phyloP scores from a whole-genome alignment of 1,140 invertebrate genomes.

The Mercenaria mercenaria region DNA sequence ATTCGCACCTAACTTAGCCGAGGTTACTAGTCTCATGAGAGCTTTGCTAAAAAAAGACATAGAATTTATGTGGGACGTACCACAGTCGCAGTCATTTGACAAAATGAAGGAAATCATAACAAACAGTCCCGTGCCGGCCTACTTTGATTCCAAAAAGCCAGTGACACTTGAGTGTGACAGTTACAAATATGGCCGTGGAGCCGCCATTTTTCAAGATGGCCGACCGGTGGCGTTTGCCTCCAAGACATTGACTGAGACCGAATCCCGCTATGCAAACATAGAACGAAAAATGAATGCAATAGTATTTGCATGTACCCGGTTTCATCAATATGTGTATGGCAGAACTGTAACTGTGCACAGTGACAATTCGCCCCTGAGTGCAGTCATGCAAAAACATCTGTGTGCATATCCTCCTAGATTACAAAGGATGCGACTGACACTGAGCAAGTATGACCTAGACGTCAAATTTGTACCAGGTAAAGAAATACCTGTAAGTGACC shows the following conservation, averaged over 20 bases:
- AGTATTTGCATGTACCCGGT: constrained; percentile 85
- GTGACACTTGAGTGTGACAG: constrained; percentile 67
- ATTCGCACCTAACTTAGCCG: constrained; percentile 81
- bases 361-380: constrained; percentile 68
- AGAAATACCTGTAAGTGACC: constrained; percentile 85
- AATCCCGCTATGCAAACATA: constrained; percentile 86
- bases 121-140: constrained; percentile 26
- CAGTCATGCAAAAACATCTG: constrained; percentile 57
- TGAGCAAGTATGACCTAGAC: constrained; percentile 81
- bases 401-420: constrained; percentile 56
- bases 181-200: constrained; percentile 81
- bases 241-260: constrained; percentile 83
- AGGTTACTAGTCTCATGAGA: constrained; percentile 65
- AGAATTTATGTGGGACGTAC: constrained; percentile 68
- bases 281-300: constrained; percentile 87
- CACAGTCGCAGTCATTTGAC: constrained; percentile 61
- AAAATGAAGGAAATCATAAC: constrained; percentile 60
- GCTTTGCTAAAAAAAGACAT: constrained; percentile 67
- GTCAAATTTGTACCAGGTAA: constrained; percentile 79
- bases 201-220: constrained; percentile 84
- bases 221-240: constrained; percentile 86
- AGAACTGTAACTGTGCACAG: constrained; percentile 64
- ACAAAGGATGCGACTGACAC: constrained; percentile 75
- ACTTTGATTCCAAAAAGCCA: constrained; percentile 62
- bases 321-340: constrained; percentile 84